Evolutionary conservation across 2,113 vertebrate species (phyloP), one percentile per base, ranked within the genome.

Genomic region (Chlamydotis undulata): DNA sequence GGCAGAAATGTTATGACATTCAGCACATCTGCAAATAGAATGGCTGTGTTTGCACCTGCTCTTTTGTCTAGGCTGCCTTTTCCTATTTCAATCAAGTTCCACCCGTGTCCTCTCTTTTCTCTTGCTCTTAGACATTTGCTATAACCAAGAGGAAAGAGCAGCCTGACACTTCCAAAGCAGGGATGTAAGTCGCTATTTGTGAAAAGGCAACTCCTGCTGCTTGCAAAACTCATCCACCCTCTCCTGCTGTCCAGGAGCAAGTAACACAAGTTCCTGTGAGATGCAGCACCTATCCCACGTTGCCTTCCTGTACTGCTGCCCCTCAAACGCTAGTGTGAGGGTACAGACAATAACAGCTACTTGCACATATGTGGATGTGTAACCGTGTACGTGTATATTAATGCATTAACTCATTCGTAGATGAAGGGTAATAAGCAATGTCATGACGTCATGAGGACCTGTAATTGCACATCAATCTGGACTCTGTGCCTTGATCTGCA

Each of bases 361-460:
- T 53, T 75, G 39, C 56, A 49, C 61, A 25, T 10, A 52, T 6
- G 33, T 81, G 69, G 80, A 8, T 26, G 39, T 50, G 73, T 49
- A 71, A 28, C 50, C 0, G 0, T 43, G 28, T 70, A 24, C 74
- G 43, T 81, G 33, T 94, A n/a, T 87, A 95, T 95, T 89, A 91
- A 83, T 71, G 53, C 59, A 73, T 96, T 85, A 90, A 87, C 59
- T 68, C 89, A 23, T 93, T 63, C 71, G 70, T 67, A 59, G 87
- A 87, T 96, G 86, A 91, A 91, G 65, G 87, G 76, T 96, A 98
- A 97, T 98, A 92, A 93, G 84, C 90, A 70, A 83, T 93, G 97
- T 96, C 97, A 94, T 95, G 97, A 97, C 96, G 97, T 96, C 98
- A 97, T 33, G 86, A 93, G 94, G 97, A 49, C 74, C 96, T 93